Percentiles rank a stretch among this genome's conserved stretches.
phyloP scores from a whole-genome alignment of 1,140 invertebrate species.

The Aphelinus certus region DNA sequence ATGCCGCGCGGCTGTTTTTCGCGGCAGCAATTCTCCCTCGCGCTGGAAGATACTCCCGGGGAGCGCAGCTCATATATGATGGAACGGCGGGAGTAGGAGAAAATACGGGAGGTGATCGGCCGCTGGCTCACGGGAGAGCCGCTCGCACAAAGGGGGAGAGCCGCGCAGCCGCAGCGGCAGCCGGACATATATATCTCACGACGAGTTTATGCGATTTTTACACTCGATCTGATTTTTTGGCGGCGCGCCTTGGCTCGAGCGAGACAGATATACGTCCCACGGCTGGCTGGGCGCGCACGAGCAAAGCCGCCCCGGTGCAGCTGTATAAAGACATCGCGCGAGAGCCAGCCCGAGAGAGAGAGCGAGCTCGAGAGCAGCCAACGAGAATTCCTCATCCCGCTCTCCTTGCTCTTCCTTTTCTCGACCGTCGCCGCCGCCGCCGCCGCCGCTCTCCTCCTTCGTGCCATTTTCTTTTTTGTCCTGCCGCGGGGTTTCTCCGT shows the following conservation, averaged over 20 bases:
- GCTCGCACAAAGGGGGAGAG: slow-evolving; percentile 48
- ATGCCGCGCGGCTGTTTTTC: slow-evolving; percentile 47
- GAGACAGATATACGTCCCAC: slow-evolving; percentile 67
- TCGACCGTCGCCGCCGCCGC: background rate
- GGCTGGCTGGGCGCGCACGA: slow-evolving; percentile 59
- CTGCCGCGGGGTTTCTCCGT: background rate
- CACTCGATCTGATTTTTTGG: slow-evolving; percentile 68
- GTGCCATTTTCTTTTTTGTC: slow-evolving; percentile 27
- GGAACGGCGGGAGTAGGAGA: slow-evolving; percentile 56
- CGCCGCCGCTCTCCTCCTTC: slow-evolving; percentile 19
- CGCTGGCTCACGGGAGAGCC: slow-evolving; percentile 58
- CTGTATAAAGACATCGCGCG: slow-evolving; percentile 66
- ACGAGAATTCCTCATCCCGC: slow-evolving; percentile 66
- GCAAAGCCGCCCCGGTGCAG: slow-evolving; percentile 40
- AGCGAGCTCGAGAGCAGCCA: slow-evolving; percentile 50
- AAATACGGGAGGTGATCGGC: slow-evolving; percentile 66
- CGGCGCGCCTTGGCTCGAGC: slow-evolving; percentile 63
- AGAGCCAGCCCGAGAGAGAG: slow-evolving; percentile 21
- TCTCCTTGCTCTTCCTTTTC: slow-evolving; percentile 21
- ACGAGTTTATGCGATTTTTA: slow-evolving; percentile 69
- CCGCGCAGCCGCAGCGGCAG: slow-evolving; percentile 15
- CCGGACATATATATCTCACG: slow-evolving; percentile 47
- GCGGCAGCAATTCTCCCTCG: background rate
- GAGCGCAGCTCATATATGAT: slow-evolving; percentile 47
- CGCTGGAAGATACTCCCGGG: slow-evolving; percentile 23